These are phyloP conservation scores for Rutpela maculata DNA, from an alignment of 2,888 invertebrate genomes.

Conservation along the genomic window DNA sequence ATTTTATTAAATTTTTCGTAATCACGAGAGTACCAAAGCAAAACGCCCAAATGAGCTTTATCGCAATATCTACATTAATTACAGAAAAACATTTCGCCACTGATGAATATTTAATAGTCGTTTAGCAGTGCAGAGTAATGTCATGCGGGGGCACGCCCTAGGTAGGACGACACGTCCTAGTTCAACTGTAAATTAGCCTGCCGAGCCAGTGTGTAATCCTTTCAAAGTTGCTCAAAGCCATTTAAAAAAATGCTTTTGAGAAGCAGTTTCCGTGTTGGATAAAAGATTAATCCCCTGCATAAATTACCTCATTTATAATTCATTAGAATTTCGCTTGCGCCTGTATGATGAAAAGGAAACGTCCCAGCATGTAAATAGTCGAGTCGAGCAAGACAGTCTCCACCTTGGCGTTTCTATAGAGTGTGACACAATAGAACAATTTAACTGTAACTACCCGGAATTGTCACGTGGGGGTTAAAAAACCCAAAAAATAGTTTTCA, in stretches of 20 bases:
- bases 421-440: too few species aligned
- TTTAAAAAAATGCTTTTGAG: background rate
- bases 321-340: background rate
- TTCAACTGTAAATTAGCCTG: slow-evolving; percentile 8
- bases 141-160: slow-evolving; percentile 11
- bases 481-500: too few species aligned
- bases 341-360: background rate
- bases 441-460: too few species aligned
- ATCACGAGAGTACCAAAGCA: background rate
- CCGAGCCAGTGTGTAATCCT: background rate
- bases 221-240: background rate
- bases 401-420: too few species aligned
- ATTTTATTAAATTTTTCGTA: background rate
- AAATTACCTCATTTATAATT: slow-evolving; percentile 1
- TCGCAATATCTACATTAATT: background rate
- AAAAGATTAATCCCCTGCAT: slow-evolving; percentile 7
- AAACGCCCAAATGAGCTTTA: background rate
- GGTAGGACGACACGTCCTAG: slow-evolving; percentile 5
- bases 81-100: background rate
- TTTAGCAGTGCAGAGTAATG: slow-evolving; percentile 4
- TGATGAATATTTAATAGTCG: slow-evolving; percentile 18
- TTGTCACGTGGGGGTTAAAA: too few species aligned
- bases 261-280: background rate
- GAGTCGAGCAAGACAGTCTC: too few species aligned
- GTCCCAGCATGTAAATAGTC: too few species aligned